Conservation (phyloP, 2,888 invertebrate genomes). For the Lasius fuliginosus region DNA sequence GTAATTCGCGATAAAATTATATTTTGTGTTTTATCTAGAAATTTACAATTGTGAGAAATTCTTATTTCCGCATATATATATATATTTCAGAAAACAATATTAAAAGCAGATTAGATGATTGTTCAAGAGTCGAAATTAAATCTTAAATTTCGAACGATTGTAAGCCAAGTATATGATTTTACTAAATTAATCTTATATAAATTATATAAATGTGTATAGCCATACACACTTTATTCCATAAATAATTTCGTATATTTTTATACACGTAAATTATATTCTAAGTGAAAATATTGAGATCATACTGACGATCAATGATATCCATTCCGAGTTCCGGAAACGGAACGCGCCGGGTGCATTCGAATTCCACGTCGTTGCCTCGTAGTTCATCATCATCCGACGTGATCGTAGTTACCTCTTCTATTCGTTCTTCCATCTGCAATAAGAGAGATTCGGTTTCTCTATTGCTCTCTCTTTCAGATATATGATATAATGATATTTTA, state of each 20-base stretch:
- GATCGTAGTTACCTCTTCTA: conserved; percentile 86
- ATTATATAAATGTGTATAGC: not conserved
- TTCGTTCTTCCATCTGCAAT: conserved; percentile 86
- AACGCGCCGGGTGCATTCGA: conserved; percentile 86
- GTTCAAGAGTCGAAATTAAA: not conserved
- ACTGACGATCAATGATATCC: conserved; percentile 88
- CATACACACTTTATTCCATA: not conserved
- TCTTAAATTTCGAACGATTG: not conserved
- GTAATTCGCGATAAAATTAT: not conserved
- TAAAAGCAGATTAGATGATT: not conserved
- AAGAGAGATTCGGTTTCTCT: not conserved
- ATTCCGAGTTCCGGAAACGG: conserved; percentile 91
- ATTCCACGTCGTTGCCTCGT: conserved; percentile 78
- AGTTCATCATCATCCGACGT: conserved; percentile 83
- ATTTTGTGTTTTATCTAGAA: not conserved
- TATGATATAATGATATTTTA: not conserved
- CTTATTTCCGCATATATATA: not conserved
- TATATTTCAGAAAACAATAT: not conserved
- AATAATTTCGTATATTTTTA: not conserved
- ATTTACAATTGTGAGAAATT: not conserved
- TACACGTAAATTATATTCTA: not conserved
- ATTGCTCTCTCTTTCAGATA: not conserved
- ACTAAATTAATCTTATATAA: not conserved
- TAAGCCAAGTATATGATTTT: not conserved
- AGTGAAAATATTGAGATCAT: not conserved